phyloP scores from a whole-genome alignment of 2,113 vertebrate species.

The Peromyscus leucopus region DNA sequence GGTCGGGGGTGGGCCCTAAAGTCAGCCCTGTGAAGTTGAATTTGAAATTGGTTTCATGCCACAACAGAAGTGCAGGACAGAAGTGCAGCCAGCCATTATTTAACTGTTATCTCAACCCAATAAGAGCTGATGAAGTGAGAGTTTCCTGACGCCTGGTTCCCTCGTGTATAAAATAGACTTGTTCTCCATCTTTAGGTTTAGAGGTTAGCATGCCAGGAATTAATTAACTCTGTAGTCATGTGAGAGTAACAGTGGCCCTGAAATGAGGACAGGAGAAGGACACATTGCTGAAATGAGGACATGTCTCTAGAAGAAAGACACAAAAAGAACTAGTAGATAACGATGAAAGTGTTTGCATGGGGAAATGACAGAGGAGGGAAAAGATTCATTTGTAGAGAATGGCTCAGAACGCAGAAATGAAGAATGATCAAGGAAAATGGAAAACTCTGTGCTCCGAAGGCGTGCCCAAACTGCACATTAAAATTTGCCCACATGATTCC shows the following conservation, averaged over 20 bases:
- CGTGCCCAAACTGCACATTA: neutral
- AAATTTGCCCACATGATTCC: neutral
- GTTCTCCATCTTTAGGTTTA: constrained; percentile 32
- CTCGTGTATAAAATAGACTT: constrained; percentile 21
- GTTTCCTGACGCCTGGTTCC: constrained; percentile 45
- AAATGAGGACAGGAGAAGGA: constrained; percentile 51
- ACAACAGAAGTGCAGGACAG: neutral
- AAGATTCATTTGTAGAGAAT: constrained; percentile 40
- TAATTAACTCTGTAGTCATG: constrained; percentile 57
- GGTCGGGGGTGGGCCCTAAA: neutral
- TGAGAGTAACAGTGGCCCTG: constrained; percentile 2
- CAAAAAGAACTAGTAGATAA: neutral
- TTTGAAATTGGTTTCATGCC: constrained; percentile 25
- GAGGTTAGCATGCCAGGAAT: constrained; percentile 58
- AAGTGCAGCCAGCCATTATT: neutral
- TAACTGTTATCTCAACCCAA: constrained; percentile 44
- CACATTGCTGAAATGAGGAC: constrained; percentile 27
- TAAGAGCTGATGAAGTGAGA: constrained; percentile 25
- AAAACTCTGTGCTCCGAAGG: neutral
- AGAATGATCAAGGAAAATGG: neutral
- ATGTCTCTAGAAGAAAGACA: constrained; percentile 27
- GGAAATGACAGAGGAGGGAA: neutral
- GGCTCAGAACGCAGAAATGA: neutral
- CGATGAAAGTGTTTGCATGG: neutral
- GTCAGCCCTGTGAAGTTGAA: constrained; percentile 9